Percentiles rank a stretch among this genome's conserved stretches.
phyloP scores from a whole-genome alignment of 2,797 vertebrate genomes.

The Jordanella pulchra region DNA sequence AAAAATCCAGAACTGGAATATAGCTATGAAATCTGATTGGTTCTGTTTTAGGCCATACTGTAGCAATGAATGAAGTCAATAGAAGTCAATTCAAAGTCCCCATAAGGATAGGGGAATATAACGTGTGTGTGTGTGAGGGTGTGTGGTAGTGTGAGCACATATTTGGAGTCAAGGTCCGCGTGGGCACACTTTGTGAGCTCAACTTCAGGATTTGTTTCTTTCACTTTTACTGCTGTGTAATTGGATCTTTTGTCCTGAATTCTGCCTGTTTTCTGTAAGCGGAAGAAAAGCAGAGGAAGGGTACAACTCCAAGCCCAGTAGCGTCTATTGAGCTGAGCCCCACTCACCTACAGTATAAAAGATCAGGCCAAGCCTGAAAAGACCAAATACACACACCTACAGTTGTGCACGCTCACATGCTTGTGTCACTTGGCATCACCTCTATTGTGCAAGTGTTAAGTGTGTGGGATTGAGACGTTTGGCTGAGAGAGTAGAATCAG shows the following conservation, averaged over 20 bases:
- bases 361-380: conserved; percentile 60
- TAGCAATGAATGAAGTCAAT: too few relatives aligned
- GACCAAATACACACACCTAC: conserved; percentile 46
- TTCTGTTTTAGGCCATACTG: too few relatives aligned
- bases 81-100: too few relatives aligned
- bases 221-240: conserved; percentile 74
- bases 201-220: conserved; percentile 68
- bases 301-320: conserved; percentile 72
- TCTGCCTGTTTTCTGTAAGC: conserved; percentile 72
- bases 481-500: conserved; percentile 72
- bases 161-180: conserved; percentile 52
- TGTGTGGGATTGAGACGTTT: conserved; percentile 78
- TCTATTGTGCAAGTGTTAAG: conserved; percentile 73
- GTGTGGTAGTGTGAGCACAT: conserved; percentile 31
- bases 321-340: conserved; percentile 75
- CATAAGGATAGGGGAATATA: too few relatives aligned
- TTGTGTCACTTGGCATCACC: conserved; percentile 57
- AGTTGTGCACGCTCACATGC: conserved; percentile 14
- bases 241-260: conserved; percentile 81
- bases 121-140: conserved; percentile 26
- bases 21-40: too few relatives aligned
- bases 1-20: too few relatives aligned
- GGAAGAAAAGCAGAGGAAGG: conserved; percentile 70
- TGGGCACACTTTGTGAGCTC: conserved; percentile 60
- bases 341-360: conserved; percentile 71